Percentiles rank a stretch among this genome's conserved stretches.
phyloP scores from a whole-genome alignment of 2,797 vertebrate genomes.

The Acomys russatus region DNA sequence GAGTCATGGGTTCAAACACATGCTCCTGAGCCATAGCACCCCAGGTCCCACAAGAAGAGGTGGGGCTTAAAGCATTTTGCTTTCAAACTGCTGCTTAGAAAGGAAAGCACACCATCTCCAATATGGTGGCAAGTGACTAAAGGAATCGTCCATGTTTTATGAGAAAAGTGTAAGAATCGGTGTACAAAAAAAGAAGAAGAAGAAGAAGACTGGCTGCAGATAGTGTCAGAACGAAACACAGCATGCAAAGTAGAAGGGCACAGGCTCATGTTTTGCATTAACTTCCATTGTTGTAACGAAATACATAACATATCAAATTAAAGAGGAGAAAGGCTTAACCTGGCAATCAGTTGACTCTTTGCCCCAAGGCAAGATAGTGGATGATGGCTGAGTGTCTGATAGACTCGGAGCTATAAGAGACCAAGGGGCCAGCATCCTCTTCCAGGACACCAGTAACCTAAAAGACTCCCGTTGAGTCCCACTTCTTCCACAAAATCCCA shows the following conservation, averaged over 20 bases:
- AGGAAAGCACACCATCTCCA: background rate
- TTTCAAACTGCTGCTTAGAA: background rate
- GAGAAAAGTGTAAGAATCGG: background rate
- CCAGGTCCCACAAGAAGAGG: background rate
- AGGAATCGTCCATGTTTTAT: background rate
- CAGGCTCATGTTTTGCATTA: background rate
- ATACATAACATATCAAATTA: background rate
- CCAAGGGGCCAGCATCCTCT: background rate
- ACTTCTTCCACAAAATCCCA: background rate
- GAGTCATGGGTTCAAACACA: background rate
- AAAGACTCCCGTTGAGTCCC: background rate
- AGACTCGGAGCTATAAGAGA: background rate
- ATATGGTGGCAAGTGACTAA: background rate
- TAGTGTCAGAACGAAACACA: background rate
- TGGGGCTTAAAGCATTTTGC: background rate
- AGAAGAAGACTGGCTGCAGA: background rate
- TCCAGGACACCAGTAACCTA: background rate
- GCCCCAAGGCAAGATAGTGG: background rate
- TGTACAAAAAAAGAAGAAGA: too few relatives aligned
- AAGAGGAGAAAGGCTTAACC: background rate
- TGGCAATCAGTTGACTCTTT: background rate
- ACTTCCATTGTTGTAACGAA: background rate
- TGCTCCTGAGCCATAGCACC: background rate
- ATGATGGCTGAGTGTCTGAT: background rate
- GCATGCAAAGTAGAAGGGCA: background rate